Evolutionary conservation across 2,797 vertebrate genomes (phyloP).

Genomic region (Hemitrygon akajei): DNA sequence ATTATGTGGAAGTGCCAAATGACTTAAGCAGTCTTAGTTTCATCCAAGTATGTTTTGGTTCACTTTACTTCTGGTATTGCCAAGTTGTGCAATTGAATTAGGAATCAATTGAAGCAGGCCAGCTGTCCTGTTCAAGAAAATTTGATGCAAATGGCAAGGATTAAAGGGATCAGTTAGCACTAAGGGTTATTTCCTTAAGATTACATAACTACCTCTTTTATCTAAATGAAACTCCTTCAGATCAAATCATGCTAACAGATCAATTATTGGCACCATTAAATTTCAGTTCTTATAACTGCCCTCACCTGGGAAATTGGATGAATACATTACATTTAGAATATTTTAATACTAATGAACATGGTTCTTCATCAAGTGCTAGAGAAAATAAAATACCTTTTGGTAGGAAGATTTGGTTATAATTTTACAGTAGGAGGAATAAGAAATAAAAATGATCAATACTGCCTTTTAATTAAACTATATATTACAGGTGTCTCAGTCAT

Average conservation of each 20-base stretch:
- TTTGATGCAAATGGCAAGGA: neutral
- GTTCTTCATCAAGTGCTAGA: neutral
- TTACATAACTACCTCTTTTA: neutral
- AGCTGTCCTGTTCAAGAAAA: neutral
- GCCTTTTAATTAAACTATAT: neutral
- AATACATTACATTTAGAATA: neutral
- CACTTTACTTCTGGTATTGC: neutral
- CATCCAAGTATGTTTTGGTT: neutral
- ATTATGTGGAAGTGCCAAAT: too few relatives aligned
- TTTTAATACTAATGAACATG: neutral
- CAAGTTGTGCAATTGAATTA: neutral
- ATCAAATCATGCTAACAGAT: neutral
- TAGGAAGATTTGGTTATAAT: neutral
- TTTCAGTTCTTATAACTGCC: neutral
- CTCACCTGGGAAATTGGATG: neutral
- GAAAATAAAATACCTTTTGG: neutral
- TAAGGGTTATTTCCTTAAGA: neutral
- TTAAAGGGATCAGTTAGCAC: neutral
- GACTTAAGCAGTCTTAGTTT: neutral
- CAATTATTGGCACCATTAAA: neutral
- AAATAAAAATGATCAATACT: neutral
- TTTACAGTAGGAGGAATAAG: neutral
- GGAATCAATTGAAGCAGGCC: neutral
- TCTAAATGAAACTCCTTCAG: neutral
- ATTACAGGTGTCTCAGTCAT: neutral